Base-by-base conservation (phyloP, 1,140 invertebrate species). In the Zaprionus capensis region DNA sequence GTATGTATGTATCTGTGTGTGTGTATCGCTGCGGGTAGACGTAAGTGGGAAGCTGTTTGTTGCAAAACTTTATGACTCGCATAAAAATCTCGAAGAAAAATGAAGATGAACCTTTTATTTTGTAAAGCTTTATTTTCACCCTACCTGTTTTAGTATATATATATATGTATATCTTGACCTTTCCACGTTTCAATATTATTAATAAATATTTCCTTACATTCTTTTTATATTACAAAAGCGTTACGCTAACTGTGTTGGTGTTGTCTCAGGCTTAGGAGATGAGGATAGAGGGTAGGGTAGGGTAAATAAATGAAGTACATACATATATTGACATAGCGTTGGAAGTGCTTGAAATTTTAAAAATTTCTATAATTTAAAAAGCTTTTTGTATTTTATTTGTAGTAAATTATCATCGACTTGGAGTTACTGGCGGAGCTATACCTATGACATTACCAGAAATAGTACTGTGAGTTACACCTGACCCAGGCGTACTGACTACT, bases 381-480 rank as follows among this genome's bases (percentile, higher is more conserved):
- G n/a, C 9, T 6, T 20, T 56, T 58, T 56, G 46, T 71, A 58
- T 72, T 58, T 28, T 71, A 66, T 71, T 69, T 20, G 28, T 65
- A 59, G 64, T 53, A 56, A 28, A 44, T 82, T 91, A 91, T 92
- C 91, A 92, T 92, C 91, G 91, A 84, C 90, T 91, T 57, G 82
- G 76, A 26, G 81, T 75, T 24, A 81, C 75, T 38, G 90, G 78
- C 26, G 85, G 72, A 49, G 84, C 76, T 49, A 91, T 78, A 44
- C 76, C 81, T n/a, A 88, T 79, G n/a, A 91, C 79, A 51, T 70
- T 87, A 9, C 76, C 79, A 49, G 85, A 67, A 26, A 88, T 69
- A 61, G 56, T 53, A 44, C 41, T 58, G n/a, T 76, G 84, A 17
- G 75, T 74, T 51, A 72, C 79, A 41, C 69, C 77, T 6, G 56